Evolutionary conservation across 2,797 vertebrate genomes (phyloP).

Genomic region (Limnodromus scolopaceus): DNA sequence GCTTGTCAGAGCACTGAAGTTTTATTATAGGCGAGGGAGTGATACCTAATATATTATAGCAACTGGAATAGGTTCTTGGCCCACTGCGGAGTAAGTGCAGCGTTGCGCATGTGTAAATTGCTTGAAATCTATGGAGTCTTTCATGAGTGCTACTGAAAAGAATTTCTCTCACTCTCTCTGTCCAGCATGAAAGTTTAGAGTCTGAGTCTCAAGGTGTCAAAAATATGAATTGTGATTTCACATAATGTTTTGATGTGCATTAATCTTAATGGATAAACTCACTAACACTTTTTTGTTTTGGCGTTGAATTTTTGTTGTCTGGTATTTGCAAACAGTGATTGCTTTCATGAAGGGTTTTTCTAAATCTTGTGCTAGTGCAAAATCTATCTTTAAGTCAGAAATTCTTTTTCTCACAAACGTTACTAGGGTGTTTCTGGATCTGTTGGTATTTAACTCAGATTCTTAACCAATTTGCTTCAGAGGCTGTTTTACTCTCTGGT

Average conservation of each 20-base stretch:
- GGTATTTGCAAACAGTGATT: background rate
- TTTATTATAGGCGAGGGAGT: background rate
- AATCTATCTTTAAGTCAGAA: background rate
- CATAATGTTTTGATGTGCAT: rapidly evolving
- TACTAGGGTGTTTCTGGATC: background rate
- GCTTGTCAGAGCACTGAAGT: background rate
- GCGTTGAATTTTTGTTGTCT: background rate
- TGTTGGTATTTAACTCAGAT: background rate
- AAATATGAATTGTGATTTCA: background rate
- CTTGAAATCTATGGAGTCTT: background rate
- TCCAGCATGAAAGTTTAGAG: background rate
- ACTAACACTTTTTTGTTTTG: background rate
- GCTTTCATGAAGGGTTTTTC: background rate
- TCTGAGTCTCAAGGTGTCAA: background rate
- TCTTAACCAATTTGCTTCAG: background rate
- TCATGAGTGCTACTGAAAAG: background rate
- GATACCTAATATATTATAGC: background rate
- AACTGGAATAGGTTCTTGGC: background rate
- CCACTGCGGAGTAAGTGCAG: background rate
- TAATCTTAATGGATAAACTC: background rate
- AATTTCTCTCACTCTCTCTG: background rate
- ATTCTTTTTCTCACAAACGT: background rate
- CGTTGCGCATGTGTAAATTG: rapidly evolving
- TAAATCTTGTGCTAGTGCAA: background rate
- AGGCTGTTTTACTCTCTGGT: background rate